Base-by-base conservation (phyloP, 2,888 invertebrate genomes). In the Lottia scabra region DNA sequence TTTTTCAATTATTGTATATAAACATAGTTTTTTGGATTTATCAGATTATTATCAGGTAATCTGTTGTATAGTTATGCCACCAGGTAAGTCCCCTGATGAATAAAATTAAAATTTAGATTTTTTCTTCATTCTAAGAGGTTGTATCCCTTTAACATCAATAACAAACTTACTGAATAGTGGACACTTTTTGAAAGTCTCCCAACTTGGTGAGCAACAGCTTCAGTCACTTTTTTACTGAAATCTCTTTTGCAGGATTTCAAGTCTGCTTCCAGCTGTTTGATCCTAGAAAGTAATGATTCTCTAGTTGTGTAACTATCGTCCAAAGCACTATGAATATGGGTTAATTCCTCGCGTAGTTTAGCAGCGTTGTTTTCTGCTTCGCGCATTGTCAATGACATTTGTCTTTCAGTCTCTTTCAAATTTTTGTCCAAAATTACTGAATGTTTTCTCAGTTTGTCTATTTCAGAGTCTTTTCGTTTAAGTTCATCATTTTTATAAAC, bases 231-330 rank as follows among this genome's bases (percentile, higher is more conserved):
- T 73, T 80, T 81, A 67, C 81, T 81, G 74, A 85, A 82, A 71
- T 86, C 85, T 75, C 79, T 81, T 75, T 79, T 82, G 27, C 87
- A 72, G n/a, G 76, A 67, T 71, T 83, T 83, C 23, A 87, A 69
- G 44, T 88, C 88, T 6, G 68, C 70, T 74, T 88, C 88, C 70
- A 87, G 78, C 71, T 84, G 84, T 77, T 83, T 84, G 71, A 82
- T 85, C 62, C 80, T 75, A 4, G 77, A 71, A 71, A 78, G 66
- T 65, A 85, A 74, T 63, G 80, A 78, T 67, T 87, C 86, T 72
- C 82, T 81, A 0, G 77, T 73, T 73, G 80, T 79, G 63, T 84
- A 81, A 30, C 80, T 84, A 67, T 85, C 84, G 67, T 84, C 85
- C 68, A 85, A 74, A 45, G 81, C 70, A 56, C 77, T 76, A 69